phyloP scores from a whole-genome alignment of 2,888 invertebrate species.

The Drosophila nr. medialis region DNA sequence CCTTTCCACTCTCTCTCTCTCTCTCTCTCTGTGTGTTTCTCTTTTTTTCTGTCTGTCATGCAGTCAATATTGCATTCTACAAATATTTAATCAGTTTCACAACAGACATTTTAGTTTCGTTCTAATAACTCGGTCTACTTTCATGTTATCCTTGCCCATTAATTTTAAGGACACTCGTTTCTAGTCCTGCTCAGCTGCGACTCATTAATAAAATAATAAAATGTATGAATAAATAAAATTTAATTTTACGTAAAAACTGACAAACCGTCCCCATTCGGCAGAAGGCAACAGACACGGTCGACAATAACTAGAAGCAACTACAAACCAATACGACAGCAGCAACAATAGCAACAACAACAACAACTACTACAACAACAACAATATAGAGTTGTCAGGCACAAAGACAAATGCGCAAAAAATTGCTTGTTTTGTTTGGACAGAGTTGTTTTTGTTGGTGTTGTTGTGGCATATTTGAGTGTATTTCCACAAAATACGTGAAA shows the following conservation, averaged over 20 bases:
- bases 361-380: constrained; percentile 19
- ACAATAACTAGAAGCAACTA: constrained; percentile 19
- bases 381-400: constrained; percentile 45
- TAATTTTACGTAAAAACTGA: constrained; percentile 72
- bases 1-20: neutral
- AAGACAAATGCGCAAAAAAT: constrained; percentile 45
- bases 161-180: constrained; percentile 2
- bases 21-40: too few species aligned
- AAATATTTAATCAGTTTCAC: constrained; percentile 32
- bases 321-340: constrained; percentile 16
- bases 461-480: constrained; percentile 73
- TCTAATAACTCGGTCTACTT: constrained; percentile 13
- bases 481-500: constrained; percentile 77
- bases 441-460: constrained; percentile 36
- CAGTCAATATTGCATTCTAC: constrained; percentile 43
- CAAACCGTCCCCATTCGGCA: constrained; percentile 57
- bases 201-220: constrained; percentile 62
- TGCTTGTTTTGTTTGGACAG: constrained; percentile 41
- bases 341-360: constrained; percentile 3
- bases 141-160: constrained; percentile 8
- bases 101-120: neutral
- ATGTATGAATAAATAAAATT: constrained; percentile 75
- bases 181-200: constrained; percentile 46
- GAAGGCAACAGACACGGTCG: neutral
- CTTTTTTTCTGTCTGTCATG: constrained; percentile 11